Base-by-base conservation (phyloP, 2,113 vertebrate species). In the Platysternon megacephalum region DNA sequence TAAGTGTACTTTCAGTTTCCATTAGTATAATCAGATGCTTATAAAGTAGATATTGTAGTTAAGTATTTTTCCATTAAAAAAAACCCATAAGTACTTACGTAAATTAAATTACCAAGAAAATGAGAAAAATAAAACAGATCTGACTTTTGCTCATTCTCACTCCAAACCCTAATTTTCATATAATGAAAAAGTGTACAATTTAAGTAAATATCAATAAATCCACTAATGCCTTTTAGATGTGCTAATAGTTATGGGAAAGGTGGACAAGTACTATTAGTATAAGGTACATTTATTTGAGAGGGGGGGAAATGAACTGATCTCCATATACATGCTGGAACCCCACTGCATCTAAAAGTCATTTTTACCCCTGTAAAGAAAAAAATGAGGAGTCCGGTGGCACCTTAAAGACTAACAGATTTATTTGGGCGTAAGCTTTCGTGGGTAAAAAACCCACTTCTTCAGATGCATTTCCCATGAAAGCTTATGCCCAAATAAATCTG, bases 131-230 rank as follows among this genome's bases (percentile, higher is more conserved):
- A 24, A 55, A 4, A n/a, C 2, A 44, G 65, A 49, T 29, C 26
- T 35, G 2, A n/a, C 1, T 9, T 0, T 39, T 56, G 14, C 82
- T 76, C 32, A 39, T 72, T 28, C 10, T 14, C 12, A 35, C 2
- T 16, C 19, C 52, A 0, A n/a, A 5, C 10, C 79, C 85, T 89
- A 13, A 78, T 78, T 44, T 46, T 46, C 42, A 78, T 39, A 8
- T 42, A 82, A 80, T 80, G 29, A 49, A 80, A 82, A 55, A 55
- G 14, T 55, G 42, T 42, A 55, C n/a, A 16, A 42, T 55, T 42
- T 19, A 82, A 82, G 48, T 21, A 80, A 80, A 80, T 32, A 80
- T 35, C 4, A 82, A 39, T 42, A 82, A 44, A 82, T 42, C 52
- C 52, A 55, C 12, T 78, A 78, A 82, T 16, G 52, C 52, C 13